phyloP scores from a whole-genome alignment of 2,888 invertebrate genomes.

The Melinopterus prodromus region DNA sequence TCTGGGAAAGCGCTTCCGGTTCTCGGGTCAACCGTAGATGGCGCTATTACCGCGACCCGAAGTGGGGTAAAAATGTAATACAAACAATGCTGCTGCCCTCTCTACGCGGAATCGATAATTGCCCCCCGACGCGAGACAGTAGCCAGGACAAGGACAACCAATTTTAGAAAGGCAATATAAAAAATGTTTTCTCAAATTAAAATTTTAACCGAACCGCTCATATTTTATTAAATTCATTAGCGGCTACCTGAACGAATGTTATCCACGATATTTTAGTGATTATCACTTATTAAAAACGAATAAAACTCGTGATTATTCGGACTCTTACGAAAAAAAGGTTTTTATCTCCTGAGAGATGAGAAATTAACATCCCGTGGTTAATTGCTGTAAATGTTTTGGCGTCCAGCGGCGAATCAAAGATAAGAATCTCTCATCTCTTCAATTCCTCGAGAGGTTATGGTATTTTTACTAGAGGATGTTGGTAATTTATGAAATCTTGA shows the following conservation, averaged over 20 bases:
- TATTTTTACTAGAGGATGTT: background rate
- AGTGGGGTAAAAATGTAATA: conserved; percentile 4
- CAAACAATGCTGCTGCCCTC: background rate
- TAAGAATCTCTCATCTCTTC: background rate
- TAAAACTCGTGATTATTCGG: background rate
- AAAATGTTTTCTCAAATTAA: background rate
- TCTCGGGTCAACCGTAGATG: conserved; percentile 4
- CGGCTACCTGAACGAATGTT: background rate
- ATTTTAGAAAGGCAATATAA: background rate
- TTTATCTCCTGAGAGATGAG: background rate
- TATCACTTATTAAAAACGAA: background rate
- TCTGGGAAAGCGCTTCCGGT: background rate
- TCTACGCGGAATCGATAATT: background rate
- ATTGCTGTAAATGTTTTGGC: background rate
- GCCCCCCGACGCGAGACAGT: background rate
- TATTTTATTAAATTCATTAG: background rate
- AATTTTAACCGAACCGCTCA: background rate
- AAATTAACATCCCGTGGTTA: background rate
- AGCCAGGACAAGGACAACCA: background rate
- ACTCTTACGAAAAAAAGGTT: background rate
- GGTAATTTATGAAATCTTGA: background rate
- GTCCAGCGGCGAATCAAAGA: background rate
- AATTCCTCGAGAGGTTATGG: background rate
- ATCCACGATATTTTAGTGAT: background rate
- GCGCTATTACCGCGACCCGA: background rate